These are phyloP conservation scores for Chrysogorgia sp. DNA, from an alignment of 92 coral and sea anemone genomes.

Conservation along the genomic window DNA sequence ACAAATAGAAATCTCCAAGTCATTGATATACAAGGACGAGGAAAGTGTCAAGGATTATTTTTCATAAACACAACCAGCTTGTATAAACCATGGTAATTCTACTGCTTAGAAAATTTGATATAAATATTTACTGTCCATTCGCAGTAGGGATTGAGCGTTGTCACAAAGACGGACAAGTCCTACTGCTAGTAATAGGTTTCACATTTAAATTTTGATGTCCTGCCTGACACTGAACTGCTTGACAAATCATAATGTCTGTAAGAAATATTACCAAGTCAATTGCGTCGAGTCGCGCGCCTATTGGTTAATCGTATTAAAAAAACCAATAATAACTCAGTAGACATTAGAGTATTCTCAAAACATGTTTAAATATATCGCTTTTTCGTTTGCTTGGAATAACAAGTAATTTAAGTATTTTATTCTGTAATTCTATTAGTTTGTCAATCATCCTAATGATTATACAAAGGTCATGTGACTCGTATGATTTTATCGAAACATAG, in stretches of 20 bases:
- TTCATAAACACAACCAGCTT: background rate
- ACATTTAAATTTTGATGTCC: conserved; percentile 32
- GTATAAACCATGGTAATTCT: conserved; percentile 24
- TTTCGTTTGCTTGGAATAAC: background rate
- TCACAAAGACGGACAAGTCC: conserved; percentile 46
- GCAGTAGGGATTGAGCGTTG: conserved; percentile 44
- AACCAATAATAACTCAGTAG: no score
- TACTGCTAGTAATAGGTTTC: conserved; percentile 42
- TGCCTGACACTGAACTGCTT: background rate
- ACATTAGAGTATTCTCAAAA: background rate
- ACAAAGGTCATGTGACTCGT: background rate
- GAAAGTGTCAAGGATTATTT: background rate
- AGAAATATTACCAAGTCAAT: conserved; percentile 25
- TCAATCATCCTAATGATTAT: conserved; percentile 17
- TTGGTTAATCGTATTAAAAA: conserved; percentile 7
- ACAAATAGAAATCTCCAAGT: conserved; percentile 35
- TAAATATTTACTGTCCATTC: conserved; percentile 42
- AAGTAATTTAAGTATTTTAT: background rate
- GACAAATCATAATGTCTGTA: conserved; percentile 15
- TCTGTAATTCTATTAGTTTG: conserved; percentile 11
- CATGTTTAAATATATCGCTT: background rate
- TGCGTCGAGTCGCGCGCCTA: background rate
- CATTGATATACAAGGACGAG: conserved; percentile 18
- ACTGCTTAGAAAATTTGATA: conserved; percentile 30
- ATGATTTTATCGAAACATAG: background rate